A percentile compares a stretch with the other conserved stretches of the same genome.
Conservation (phyloP, 1,140 invertebrate genomes). For the Cyphomyrmex costatus region DNA sequence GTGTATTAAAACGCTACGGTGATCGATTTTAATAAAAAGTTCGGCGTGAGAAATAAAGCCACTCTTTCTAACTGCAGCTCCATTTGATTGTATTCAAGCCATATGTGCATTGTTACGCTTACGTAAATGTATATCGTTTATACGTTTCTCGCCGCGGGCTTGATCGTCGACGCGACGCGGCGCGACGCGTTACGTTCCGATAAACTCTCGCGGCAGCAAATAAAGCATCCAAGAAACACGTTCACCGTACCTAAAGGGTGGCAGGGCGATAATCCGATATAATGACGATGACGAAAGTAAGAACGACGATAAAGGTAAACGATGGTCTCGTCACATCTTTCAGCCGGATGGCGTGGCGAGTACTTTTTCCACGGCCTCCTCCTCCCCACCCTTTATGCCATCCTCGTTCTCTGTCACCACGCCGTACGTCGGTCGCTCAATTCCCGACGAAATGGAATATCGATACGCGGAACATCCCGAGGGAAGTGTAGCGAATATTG, state of each 20-base stretch:
- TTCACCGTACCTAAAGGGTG: background rate
- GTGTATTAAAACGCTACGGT: background rate
- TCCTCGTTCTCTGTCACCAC: slow-evolving; percentile 66
- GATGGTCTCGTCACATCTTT: slow-evolving; percentile 72
- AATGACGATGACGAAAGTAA: slow-evolving; percentile 68
- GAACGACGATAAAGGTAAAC: slow-evolving; percentile 72
- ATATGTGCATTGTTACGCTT: slow-evolving; percentile 1
- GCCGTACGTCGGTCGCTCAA: slow-evolving; percentile 69
- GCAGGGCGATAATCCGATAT: slow-evolving; percentile 52
- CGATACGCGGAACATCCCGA: slow-evolving; percentile 73
- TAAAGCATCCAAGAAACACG: slow-evolving; percentile 21
- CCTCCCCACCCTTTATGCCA: background rate
- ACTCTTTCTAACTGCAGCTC: background rate
- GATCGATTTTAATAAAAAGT: background rate
- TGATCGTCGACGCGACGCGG: slow-evolving; percentile 16
- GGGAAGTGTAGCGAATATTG: slow-evolving; percentile 76
- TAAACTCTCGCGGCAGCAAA: slow-evolving; percentile 40
- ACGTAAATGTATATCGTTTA: slow-evolving; percentile 32
- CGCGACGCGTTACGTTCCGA: slow-evolving; percentile 48
- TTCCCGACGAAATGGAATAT: slow-evolving; percentile 76
- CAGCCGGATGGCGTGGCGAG: slow-evolving; percentile 58
- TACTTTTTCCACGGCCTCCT: slow-evolving; percentile 41
- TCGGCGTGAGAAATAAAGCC: background rate
- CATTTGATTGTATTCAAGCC: background rate
- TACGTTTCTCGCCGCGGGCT: slow-evolving; percentile 44